phyloP scores from a whole-genome alignment of 2,797 vertebrate genomes.

The Chaetodon trifasciatus region DNA sequence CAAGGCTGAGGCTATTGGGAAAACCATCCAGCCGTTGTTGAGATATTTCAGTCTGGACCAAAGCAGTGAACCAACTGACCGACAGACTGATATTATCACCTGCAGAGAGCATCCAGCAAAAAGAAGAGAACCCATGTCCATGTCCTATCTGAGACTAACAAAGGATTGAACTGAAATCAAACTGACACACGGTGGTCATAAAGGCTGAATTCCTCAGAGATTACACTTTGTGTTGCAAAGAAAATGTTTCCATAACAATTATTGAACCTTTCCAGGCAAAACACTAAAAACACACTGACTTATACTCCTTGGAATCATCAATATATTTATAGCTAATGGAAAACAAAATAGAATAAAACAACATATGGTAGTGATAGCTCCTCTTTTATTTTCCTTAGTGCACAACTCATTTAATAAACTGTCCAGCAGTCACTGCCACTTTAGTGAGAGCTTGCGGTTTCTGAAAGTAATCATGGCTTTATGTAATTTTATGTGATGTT shows the following conservation, averaged over 20 bases:
- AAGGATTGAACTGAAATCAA: not conserved
- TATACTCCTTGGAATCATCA: slow-evolving; percentile 8
- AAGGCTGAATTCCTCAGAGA: slow-evolving; percentile 12
- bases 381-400: slow-evolving; percentile 37
- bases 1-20: not conserved
- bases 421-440: slow-evolving; percentile 8
- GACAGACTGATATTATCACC: too few species aligned
- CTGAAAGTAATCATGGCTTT: slow-evolving; percentile 40
- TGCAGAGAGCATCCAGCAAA: not conserved
- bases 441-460: slow-evolving; percentile 32
- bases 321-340: slow-evolving; percentile 28
- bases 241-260: slow-evolving; percentile 48
- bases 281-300: slow-evolving; percentile 26
- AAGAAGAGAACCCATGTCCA: not conserved
- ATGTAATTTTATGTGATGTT: slow-evolving; percentile 43
- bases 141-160: slow-evolving; percentile 4
- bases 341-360: slow-evolving; percentile 39
- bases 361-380: slow-evolving; percentile 39
- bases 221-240: slow-evolving; percentile 27
- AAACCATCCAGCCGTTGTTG: not conserved
- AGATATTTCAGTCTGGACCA: not conserved
- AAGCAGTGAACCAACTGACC: not conserved
- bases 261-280: slow-evolving; percentile 27
- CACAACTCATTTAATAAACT: slow-evolving; percentile 38
- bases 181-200: slow-evolving; percentile 2